Conservation (phyloP, 2,888 invertebrate species). For the Cetonia aurata region DNA sequence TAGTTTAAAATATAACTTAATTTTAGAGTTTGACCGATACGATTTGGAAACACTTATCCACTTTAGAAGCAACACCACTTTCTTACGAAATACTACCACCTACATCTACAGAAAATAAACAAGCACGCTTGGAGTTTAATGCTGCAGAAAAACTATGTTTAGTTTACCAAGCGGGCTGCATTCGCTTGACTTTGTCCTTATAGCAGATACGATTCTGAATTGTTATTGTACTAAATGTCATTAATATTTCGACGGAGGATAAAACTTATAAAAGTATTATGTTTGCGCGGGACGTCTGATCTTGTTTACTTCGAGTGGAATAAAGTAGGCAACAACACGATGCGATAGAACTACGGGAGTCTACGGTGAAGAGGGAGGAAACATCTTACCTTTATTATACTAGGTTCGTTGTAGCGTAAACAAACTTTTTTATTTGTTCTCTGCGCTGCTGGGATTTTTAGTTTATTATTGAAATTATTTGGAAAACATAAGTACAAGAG, state of each 20-base stretch:
- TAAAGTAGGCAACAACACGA: conserved; percentile 1
- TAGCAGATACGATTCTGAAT: too few relatives aligned
- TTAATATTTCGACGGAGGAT: conserved; percentile 31
- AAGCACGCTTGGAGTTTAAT: too few relatives aligned
- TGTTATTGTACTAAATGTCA: background rate
- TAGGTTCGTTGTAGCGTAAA: conserved; percentile 22
- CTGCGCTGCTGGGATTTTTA: conserved; percentile 5
- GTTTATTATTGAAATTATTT: conserved; percentile 20
- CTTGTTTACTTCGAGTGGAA: conserved; percentile 19
- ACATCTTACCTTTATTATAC: conserved; percentile 32
- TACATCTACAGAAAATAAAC: too few relatives aligned
- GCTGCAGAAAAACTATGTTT: too few relatives aligned
- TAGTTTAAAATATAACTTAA: too few relatives aligned
- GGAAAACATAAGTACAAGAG: background rate
- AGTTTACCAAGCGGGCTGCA: too few relatives aligned
- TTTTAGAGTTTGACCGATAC: too few relatives aligned
- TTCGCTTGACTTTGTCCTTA: too few relatives aligned
- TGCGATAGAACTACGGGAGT: background rate
- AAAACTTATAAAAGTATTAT: conserved; percentile 32
- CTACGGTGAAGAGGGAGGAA: too few relatives aligned
- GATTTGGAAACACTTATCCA: too few relatives aligned
- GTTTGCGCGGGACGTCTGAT: conserved; percentile 12
- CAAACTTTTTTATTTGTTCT: conserved; percentile 28
- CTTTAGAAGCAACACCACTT: too few relatives aligned
- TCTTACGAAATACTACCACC: too few relatives aligned